Conservation (phyloP, 2,113 vertebrate species). For the Pantherophis guttatus region DNA sequence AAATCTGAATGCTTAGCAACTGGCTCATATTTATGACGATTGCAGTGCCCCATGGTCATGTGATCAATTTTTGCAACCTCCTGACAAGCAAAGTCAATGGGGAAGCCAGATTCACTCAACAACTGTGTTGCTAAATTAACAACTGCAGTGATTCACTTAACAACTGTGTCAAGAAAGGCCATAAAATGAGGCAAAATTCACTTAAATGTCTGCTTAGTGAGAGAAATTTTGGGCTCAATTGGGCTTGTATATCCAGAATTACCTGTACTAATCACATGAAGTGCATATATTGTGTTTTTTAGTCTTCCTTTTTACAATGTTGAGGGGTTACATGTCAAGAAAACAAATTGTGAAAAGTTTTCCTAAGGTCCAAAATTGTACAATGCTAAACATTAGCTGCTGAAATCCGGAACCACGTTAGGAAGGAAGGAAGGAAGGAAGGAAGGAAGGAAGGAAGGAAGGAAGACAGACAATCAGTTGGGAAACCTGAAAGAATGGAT, state of each 20-base stretch:
- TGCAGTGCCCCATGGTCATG: not conserved
- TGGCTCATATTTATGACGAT: not conserved
- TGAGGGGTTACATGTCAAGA: not conserved
- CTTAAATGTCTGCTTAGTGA: not conserved
- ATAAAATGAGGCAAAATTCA: not conserved
- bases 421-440: too few relatives aligned
- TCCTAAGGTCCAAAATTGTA: not conserved
- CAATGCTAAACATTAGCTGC: not conserved
- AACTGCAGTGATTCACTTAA: not conserved
- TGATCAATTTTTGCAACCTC: not conserved
- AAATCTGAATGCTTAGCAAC: not conserved
- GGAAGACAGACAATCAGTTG: not conserved
- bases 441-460: not conserved
- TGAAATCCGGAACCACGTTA: not conserved
- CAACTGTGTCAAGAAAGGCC: not conserved
- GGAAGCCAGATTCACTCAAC: not conserved
- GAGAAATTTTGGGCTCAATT: not conserved
- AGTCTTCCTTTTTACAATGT: not conserved
- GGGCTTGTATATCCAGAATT: not conserved
- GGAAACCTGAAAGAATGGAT: not conserved
- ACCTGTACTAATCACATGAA: not conserved
- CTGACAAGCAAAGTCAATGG: not conserved
- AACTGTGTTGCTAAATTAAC: not conserved
- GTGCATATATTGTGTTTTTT: not conserved
- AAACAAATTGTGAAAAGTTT: not conserved